Base-by-base conservation (phyloP, 2,797 vertebrate species). In the Poecile montanus region DNA sequence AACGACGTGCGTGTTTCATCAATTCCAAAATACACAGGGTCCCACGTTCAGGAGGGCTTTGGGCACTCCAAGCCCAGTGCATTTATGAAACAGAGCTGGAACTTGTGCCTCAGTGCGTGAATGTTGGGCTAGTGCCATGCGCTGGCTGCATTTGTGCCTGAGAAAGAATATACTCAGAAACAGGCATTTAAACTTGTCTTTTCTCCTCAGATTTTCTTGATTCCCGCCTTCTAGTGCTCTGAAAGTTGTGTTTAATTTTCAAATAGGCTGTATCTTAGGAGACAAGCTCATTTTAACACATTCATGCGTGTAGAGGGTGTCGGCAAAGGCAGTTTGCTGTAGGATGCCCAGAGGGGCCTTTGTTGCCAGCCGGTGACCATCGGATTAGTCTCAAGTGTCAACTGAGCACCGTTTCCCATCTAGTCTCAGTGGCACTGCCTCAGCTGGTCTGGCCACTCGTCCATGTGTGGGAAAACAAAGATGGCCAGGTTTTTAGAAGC, bases 111-210 rank as follows among this genome's bases (percentile, higher is more conserved):
- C 10, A 2, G 27, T 3, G 0, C 9, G 3, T 10, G 5, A 48
- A 18, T 20, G 5, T 11, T 62, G 26, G 19, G 19, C 4, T 48
- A 18, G 16, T 29, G 50, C 27, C 5, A 0, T 16, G 23, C 0
- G 0, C 65, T 25, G 44, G 3, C n/a, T 36, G 48, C 8, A 0
- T 63, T 56, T 88, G 53, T 36, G 30, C 1, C 0, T 21, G 34
- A 71, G 38, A 65, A 91, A 45, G 58, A 48, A 32, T 14, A 12
- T n/a, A 23, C 3, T 40, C 27, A 54, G 60, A 30, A 54, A 38
- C 0, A 0, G 7, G 7, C 20, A 21, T 81, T 90, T 36, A n/a
- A 75, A 58, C 8, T 38, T 57, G 27, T 45, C 12, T 66, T 76
- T 84, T 36, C 9, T 10, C 20, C 36, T 74, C 11, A 5, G 11